Evolutionary conservation across 2,113 vertebrate genomes (phyloP).

Genomic region (Gopherus flavomarginatus): DNA sequence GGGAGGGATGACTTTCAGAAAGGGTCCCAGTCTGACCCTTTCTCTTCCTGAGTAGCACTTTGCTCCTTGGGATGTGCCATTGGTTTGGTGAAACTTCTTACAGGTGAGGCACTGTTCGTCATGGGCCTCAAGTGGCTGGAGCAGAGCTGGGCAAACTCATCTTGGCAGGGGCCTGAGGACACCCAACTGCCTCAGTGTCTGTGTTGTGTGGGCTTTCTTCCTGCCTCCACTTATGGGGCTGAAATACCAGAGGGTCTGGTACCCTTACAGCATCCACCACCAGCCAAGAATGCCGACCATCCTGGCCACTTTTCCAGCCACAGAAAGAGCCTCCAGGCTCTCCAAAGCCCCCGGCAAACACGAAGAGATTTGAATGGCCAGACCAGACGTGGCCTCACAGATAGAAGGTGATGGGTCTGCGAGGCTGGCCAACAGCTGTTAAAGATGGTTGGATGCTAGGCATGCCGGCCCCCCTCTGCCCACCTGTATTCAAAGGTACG

Average conservation of each 20-base stretch:
- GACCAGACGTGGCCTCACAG: not conserved
- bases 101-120: not conserved
- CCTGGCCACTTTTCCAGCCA: not conserved
- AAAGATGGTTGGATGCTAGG: not conserved
- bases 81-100: rapidly evolving
- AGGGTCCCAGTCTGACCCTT: not conserved
- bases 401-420: not conserved
- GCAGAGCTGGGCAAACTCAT: not conserved
- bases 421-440: not conserved
- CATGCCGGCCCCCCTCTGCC: not conserved
- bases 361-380: not conserved
- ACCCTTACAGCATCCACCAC: not conserved
- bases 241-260: not conserved
- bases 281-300: not conserved
- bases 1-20: not conserved
- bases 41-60: not conserved
- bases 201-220: not conserved
- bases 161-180: not conserved
- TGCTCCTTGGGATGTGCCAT: rapidly evolving
- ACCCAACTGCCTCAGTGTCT: not conserved
- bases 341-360: not conserved
- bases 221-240: not conserved
- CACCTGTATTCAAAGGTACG: no score
- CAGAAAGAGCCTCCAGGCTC: not conserved
- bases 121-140: not conserved